Evolutionary conservation across 2,113 vertebrate genomes (phyloP).

Genomic region (Oncorhynchus nerka): DNA sequence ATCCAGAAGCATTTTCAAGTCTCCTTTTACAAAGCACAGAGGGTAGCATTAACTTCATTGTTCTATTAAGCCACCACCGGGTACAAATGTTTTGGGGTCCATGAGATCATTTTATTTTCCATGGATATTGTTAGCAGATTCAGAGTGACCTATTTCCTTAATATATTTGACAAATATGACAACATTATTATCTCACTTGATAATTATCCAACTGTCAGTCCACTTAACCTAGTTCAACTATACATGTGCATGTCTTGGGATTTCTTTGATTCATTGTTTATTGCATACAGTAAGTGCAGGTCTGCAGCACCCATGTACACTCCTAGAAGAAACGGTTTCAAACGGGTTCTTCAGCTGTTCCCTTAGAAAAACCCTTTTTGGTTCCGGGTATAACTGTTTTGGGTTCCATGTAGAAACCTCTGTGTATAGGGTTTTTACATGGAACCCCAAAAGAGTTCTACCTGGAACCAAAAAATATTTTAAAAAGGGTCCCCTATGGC

Average conservation of each 20-base stretch:
- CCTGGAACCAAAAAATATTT: no score
- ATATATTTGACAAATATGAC: background rate
- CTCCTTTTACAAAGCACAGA: background rate
- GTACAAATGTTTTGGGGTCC: background rate
- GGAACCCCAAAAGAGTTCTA: no score
- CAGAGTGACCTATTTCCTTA: background rate
- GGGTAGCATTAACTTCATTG: background rate
- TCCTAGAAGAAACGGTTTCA: background rate
- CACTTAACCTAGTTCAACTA: background rate
- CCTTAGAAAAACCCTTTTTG: no score
- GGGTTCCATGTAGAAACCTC: no score
- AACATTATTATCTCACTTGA: background rate
- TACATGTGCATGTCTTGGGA: background rate
- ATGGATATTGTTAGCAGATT: background rate
- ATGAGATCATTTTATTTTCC: background rate
- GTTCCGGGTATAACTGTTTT: no score
- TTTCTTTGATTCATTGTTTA: background rate
- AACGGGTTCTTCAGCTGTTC: no score
- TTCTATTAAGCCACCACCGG: background rate
- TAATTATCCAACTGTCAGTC: background rate
- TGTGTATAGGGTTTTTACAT: no score
- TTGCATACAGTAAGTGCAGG: background rate
- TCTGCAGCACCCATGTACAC: background rate
- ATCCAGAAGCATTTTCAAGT: conserved; percentile 6
- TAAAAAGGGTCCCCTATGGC: no score